Evolutionary conservation across 2,888 invertebrate species (phyloP).

Genomic region (Spisula subtruncata): DNA sequence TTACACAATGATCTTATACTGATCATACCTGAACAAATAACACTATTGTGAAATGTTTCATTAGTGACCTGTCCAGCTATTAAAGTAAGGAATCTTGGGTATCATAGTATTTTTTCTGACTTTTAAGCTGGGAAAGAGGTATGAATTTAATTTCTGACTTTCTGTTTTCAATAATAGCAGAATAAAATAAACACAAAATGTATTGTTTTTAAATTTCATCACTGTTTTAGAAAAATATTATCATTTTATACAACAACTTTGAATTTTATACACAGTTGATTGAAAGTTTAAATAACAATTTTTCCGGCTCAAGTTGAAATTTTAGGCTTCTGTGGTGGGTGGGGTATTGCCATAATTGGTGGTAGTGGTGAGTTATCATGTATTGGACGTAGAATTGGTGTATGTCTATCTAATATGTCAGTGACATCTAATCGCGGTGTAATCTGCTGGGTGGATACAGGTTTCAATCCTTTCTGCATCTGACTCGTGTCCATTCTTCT

Average conservation of each 20-base stretch:
- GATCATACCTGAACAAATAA: not conserved
- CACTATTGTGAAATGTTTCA: not conserved
- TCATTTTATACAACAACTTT: not conserved
- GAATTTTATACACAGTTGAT: not conserved
- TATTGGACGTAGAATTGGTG: constrained; percentile 81
- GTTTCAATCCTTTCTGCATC: constrained; percentile 78
- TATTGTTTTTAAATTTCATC: not conserved
- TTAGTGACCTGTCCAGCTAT: not conserved
- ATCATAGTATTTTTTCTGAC: too few relatives aligned
- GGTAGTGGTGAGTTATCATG: constrained; percentile 81
- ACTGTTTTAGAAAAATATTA: not conserved
- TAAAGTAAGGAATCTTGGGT: not conserved
- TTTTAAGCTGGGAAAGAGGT: too few relatives aligned
- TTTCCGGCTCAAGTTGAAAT: constrained; percentile 61
- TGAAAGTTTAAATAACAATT: not conserved
- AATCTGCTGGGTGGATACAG: constrained; percentile 74
- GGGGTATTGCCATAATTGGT: constrained; percentile 81
- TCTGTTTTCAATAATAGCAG: too few relatives aligned
- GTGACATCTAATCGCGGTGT: constrained; percentile 78
- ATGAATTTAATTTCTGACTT: too few relatives aligned
- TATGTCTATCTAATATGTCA: constrained; percentile 81
- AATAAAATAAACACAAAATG: not conserved
- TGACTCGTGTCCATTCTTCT: constrained; percentile 78
- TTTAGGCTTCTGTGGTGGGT: constrained; percentile 75
- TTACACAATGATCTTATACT: too few relatives aligned